Evolutionary conservation across 2,797 vertebrate species (phyloP).

Genomic region (Protonibea diacanthus): DNA sequence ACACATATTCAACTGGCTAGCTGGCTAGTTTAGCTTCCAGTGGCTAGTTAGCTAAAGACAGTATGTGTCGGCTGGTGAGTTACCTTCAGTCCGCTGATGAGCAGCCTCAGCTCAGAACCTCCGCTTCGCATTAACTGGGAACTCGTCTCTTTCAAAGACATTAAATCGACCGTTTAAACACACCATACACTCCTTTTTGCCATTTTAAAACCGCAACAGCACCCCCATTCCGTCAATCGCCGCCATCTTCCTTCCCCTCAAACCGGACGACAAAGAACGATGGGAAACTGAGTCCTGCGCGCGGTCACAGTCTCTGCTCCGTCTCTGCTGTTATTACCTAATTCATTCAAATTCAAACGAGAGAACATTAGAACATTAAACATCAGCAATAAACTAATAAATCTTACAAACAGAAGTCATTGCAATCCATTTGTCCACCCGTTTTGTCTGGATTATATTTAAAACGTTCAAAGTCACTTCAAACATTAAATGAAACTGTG

Average conservation of each 20-base stretch:
- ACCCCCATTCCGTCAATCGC: slow-evolving; percentile 75
- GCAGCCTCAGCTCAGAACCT: not conserved
- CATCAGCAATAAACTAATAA: not conserved
- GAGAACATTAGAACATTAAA: not conserved
- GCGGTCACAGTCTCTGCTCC: not conserved
- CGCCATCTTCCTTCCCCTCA: slow-evolving; percentile 82
- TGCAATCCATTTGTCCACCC: not conserved
- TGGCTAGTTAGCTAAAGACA: slow-evolving; percentile 34
- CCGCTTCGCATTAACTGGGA: slow-evolving; percentile 1
- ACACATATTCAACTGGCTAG: slow-evolving; percentile 39
- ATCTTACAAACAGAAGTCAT: not conserved
- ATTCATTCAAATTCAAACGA: not conserved
- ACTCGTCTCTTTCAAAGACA: not conserved
- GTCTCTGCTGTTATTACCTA: no score
- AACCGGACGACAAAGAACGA: slow-evolving; percentile 59
- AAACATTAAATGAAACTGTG: no score
- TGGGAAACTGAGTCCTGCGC: slow-evolving; percentile 77
- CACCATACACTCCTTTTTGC: slow-evolving; percentile 15
- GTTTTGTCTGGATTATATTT: not conserved
- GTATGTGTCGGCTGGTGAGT: not conserved
- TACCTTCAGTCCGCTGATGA: slow-evolving; percentile 56
- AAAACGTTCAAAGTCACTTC: not conserved
- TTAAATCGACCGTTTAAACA: slow-evolving; percentile 5
- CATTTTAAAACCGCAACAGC: slow-evolving; percentile 70
- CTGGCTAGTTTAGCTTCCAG: slow-evolving; percentile 47